Evolutionary conservation across 2,113 vertebrate species (phyloP).

Genomic region (Microtus montanus): DNA sequence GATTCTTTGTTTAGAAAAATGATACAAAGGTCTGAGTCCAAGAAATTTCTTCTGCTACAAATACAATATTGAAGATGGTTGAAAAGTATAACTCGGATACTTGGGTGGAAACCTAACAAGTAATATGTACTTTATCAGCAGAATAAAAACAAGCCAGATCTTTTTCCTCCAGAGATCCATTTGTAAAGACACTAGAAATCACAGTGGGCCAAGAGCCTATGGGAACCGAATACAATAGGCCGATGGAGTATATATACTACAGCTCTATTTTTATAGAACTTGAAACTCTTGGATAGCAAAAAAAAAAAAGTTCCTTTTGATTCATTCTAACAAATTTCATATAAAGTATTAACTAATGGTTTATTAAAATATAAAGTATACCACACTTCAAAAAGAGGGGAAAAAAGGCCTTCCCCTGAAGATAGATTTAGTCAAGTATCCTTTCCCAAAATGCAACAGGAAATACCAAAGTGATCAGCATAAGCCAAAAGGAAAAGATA

Average conservation of each 20-base stretch:
- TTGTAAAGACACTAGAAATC: slow-evolving; percentile 48
- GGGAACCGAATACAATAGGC: slow-evolving; percentile 1
- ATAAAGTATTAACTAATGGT: slow-evolving; percentile 37
- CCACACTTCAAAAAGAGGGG: slow-evolving; percentile 3
- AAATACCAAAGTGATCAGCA: slow-evolving; percentile 27
- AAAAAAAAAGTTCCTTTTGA: slow-evolving; percentile 5
- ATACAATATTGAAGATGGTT: not conserved
- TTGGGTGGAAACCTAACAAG: slow-evolving; percentile 40
- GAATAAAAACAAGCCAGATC: slow-evolving; percentile 54
- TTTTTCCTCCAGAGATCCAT: slow-evolving; percentile 43
- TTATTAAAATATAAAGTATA: slow-evolving; percentile 58
- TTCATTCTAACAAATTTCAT: slow-evolving; percentile 29
- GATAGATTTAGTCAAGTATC: not conserved
- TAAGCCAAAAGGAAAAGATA: slow-evolving; percentile 36
- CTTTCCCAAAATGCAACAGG: slow-evolving; percentile 59
- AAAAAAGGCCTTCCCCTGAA: slow-evolving; percentile 23
- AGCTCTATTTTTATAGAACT: not conserved
- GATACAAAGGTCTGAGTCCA: slow-evolving; percentile 58
- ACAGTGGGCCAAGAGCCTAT: slow-evolving; percentile 6
- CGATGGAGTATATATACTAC: not conserved
- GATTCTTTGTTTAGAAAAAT: slow-evolving; percentile 53
- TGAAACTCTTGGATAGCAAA: not conserved
- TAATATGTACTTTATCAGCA: not conserved
- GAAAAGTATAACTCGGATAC: slow-evolving; percentile 33
- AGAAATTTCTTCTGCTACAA: slow-evolving; percentile 62